Conservation (phyloP, 2,113 vertebrate species). For the Tupaia chinensis region DNA sequence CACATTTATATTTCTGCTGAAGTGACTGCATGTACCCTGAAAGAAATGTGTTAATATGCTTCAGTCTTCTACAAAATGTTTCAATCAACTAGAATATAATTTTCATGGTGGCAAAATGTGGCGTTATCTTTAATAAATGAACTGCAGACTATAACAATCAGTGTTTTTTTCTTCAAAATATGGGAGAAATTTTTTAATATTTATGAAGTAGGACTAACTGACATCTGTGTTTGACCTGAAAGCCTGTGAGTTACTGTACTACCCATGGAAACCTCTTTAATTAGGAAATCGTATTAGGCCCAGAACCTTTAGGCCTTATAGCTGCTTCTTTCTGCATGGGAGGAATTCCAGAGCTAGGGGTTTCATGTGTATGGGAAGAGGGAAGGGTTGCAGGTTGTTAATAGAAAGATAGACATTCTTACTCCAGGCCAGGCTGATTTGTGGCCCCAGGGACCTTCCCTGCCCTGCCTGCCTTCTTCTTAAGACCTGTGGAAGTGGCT, state of each 20-base stretch:
- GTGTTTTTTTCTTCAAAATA: neutral
- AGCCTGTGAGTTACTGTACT: neutral
- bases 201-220: constrained; percentile 32
- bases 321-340: neutral
- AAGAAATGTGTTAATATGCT: neutral
- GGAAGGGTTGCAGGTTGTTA: neutral
- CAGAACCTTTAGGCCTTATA: neutral
- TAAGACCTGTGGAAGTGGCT: neutral
- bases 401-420: no score
- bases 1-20: constrained; percentile 43
- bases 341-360: neutral
- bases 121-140: constrained; percentile 39
- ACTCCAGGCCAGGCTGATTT: neutral
- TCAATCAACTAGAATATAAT: constrained; percentile 30
- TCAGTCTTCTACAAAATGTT: constrained; percentile 10
- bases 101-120: constrained; percentile 35
- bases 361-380: neutral
- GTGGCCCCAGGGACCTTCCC: neutral
- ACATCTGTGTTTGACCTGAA: constrained; percentile 45
- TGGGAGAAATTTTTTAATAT: neutral
- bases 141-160: neutral
- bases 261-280: neutral
- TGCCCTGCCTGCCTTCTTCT: neutral
- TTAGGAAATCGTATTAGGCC: neutral
- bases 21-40: neutral